Percentiles rank a stretch among this genome's conserved stretches.
phyloP scores from a whole-genome alignment of 2,888 invertebrate species.

The Resseliella maxima region DNA sequence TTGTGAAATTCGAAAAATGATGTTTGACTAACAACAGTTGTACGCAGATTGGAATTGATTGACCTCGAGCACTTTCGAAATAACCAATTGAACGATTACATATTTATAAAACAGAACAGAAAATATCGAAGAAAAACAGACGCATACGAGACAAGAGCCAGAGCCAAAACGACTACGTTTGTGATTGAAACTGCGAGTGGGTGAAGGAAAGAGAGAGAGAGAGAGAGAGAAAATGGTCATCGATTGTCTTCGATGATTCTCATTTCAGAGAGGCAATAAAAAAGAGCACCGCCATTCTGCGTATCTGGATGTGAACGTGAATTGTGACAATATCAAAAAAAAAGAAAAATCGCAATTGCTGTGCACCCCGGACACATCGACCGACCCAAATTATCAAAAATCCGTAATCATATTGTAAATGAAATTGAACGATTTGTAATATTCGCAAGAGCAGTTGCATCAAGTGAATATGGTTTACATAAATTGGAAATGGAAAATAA shows the following conservation, averaged over 20 bases:
- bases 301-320: too few relatives aligned
- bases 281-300: too few relatives aligned
- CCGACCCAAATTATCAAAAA: neutral
- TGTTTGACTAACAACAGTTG: neutral
- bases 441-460: neutral
- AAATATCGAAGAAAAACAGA: too few relatives aligned
- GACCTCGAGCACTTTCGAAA: conserved; percentile 46
- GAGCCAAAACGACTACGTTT: too few relatives aligned
- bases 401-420: neutral
- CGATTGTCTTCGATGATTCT: too few relatives aligned
- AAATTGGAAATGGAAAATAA: too few relatives aligned
- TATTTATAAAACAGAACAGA: neutral
- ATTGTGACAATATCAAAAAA: too few relatives aligned
- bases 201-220: neutral
- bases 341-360: too few relatives aligned
- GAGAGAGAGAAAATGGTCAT: neutral
- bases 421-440: conserved; percentile 16
- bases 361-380: too few relatives aligned
- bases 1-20: neutral
- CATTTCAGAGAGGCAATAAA: neutral
- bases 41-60: conserved; percentile 41
- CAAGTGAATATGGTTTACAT: too few relatives aligned
- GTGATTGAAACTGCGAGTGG: too few relatives aligned
- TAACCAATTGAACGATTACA: conserved; percentile 26
- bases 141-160: too few relatives aligned